Percentiles rank a stretch among this genome's conserved stretches.
Conservation (phyloP, 2,888 invertebrate species). For the Himalopsyche tibetana region DNA sequence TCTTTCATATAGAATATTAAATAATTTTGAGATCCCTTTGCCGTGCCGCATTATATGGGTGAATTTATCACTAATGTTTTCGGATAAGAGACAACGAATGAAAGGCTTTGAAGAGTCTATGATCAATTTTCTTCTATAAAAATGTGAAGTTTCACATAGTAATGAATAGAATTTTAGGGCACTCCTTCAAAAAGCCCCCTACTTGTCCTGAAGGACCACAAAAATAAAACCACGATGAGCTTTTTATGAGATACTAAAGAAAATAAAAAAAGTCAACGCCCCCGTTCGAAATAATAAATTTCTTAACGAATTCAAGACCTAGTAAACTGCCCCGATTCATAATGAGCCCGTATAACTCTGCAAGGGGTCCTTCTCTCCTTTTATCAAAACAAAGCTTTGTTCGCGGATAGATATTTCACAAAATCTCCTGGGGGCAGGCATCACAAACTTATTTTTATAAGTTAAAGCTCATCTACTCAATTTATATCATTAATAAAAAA, state of each 20-base stretch:
- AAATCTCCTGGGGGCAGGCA: not conserved
- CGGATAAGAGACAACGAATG: too few species aligned
- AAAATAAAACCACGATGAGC: slow-evolving; percentile 46
- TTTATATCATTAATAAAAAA: too few species aligned
- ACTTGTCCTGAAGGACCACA: slow-evolving; percentile 52
- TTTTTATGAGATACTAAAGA: slow-evolving; percentile 6
- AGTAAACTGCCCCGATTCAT: slow-evolving; percentile 67
- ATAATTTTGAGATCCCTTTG: too few species aligned
- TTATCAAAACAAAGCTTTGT: slow-evolving; percentile 53
- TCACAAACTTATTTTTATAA: slow-evolving; percentile 10
- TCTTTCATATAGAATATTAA: too few species aligned
- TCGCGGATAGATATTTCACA: slow-evolving; percentile 47
- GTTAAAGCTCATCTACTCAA: too few species aligned
- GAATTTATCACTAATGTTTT: too few species aligned
- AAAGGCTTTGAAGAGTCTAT: too few species aligned
- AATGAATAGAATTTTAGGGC: not conserved
- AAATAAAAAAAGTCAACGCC: slow-evolving; percentile 44
- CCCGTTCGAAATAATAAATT: slow-evolving; percentile 48
- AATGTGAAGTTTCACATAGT: not conserved
- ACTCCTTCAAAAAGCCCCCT: slow-evolving; percentile 52
- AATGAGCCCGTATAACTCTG: slow-evolving; percentile 77
- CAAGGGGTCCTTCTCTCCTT: slow-evolving; percentile 69
- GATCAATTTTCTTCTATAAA: too few species aligned
- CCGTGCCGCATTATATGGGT: too few species aligned
- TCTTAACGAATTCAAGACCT: slow-evolving; percentile 50